Conservation (phyloP, 2,888 invertebrate genomes). For the Parnassius apollo region DNA sequence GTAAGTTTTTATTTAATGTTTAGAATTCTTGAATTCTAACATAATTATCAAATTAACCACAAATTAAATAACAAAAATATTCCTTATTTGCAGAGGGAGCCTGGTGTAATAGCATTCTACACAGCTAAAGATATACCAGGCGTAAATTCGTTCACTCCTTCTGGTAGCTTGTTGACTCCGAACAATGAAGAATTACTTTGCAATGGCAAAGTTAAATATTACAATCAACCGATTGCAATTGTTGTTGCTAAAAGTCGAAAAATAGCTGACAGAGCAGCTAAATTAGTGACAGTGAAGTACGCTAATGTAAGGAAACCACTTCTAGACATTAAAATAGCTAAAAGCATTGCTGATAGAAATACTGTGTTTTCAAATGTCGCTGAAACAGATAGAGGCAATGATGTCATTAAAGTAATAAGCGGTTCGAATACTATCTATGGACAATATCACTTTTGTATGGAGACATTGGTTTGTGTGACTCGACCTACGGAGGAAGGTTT, state of each 20-base stretch:
- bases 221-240: slow-evolving; percentile 52
- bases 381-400: slow-evolving; percentile 49
- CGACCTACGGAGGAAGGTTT: slow-evolving; percentile 85
- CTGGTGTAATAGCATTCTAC: slow-evolving; percentile 83
- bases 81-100: slow-evolving; percentile 69
- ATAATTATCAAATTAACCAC: too few species aligned
- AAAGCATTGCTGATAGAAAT: slow-evolving; percentile 37
- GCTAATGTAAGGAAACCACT: slow-evolving; percentile 53
- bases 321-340: slow-evolving; percentile 44
- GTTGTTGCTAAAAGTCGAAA: slow-evolving; percentile 81
- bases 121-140: slow-evolving; percentile 85
- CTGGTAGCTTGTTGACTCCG: slow-evolving; percentile 29
- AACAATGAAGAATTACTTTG: slow-evolving; percentile 66
- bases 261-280: slow-evolving; percentile 78
- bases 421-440: slow-evolving; percentile 77
- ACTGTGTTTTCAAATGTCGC: slow-evolving; percentile 30
- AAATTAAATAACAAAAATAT: neutral
- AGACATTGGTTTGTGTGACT: slow-evolving; percentile 83
- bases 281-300: slow-evolving; percentile 78
- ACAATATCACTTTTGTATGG: slow-evolving; percentile 88
- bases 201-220: slow-evolving; percentile 45
- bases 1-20: slow-evolving; percentile 51
- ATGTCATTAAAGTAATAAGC: slow-evolving; percentile 61
- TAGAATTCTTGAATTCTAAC: too few species aligned
- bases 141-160: slow-evolving; percentile 78